Percentiles rank a stretch among this genome's conserved stretches.
These are phyloP conservation scores for Regulus satrapa DNA, from an alignment of 2,113 vertebrate genomes.

Conservation along the genomic window DNA sequence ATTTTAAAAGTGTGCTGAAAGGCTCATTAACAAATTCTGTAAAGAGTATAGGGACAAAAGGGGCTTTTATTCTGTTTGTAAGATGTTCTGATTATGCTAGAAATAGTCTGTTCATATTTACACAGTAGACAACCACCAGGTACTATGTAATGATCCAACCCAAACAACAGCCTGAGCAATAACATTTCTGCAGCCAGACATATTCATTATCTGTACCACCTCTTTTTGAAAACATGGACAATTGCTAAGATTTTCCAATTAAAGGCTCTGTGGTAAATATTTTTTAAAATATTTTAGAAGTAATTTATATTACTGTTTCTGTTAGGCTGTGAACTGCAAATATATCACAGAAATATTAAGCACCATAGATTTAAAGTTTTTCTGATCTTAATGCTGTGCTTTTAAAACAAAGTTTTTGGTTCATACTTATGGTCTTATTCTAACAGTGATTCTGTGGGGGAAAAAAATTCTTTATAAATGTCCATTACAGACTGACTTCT, in stretches of 20 bases:
- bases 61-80: neutral
- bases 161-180: neutral
- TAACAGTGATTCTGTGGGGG: neutral
- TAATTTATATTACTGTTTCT: neutral
- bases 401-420: neutral
- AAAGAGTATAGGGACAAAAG: neutral
- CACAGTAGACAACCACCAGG: neutral
- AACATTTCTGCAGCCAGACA: neutral
- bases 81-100: neutral
- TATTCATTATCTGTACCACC: neutral
- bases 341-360: neutral
- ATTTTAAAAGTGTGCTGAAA: neutral
- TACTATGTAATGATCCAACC: neutral
- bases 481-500: neutral
- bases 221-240: neutral
- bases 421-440: neutral
- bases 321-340: neutral
- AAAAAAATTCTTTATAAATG: neutral
- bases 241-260: neutral
- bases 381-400: neutral
- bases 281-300: rapidly evolving
- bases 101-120: neutral
- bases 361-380: neutral
- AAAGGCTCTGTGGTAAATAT: neutral
- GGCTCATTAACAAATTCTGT: neutral